phyloP scores from a whole-genome alignment of 2,888 invertebrate genomes.

The Boloria selene region DNA sequence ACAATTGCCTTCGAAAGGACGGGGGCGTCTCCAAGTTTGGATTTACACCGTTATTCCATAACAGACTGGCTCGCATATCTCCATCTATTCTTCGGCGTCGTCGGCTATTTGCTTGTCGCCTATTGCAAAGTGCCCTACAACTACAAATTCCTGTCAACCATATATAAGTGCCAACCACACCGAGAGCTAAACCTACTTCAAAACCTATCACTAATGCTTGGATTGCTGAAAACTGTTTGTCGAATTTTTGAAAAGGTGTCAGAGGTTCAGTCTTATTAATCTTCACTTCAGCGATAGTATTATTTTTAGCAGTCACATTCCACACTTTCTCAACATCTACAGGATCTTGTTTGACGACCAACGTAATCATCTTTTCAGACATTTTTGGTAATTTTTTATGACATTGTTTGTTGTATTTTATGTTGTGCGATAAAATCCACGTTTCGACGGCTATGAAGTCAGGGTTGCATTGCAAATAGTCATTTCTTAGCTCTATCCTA shows the following conservation, averaged over 20 bases:
- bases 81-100: constrained; percentile 51
- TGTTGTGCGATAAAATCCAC: constrained; percentile 66
- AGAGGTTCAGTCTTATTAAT: constrained; percentile 47
- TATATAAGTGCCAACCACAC: constrained; percentile 70
- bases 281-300: constrained; percentile 43
- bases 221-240: constrained; percentile 69
- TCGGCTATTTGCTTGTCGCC: constrained; percentile 52
- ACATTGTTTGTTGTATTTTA: constrained; percentile 75
- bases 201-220: constrained; percentile 73
- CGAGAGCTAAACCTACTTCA: constrained; percentile 70
- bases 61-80: constrained; percentile 67
- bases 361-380: constrained; percentile 81
- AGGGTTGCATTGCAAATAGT: constrained; percentile 81
- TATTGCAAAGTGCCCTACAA: constrained; percentile 55
- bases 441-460: constrained; percentile 65
- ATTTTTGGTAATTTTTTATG: constrained; percentile 70
- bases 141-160: constrained; percentile 68
- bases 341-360: constrained; percentile 54
- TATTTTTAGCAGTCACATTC: constrained; percentile 62
- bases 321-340: constrained; percentile 68
- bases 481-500: constrained; percentile 78
- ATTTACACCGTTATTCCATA: constrained; percentile 65
- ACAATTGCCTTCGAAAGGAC: constrained; percentile 58
- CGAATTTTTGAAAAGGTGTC: constrained; percentile 68
- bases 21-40: constrained; percentile 74